These are phyloP conservation scores for Myocastor coypus DNA, from an alignment of 2,113 vertebrate genomes.

Conservation along the genomic window DNA sequence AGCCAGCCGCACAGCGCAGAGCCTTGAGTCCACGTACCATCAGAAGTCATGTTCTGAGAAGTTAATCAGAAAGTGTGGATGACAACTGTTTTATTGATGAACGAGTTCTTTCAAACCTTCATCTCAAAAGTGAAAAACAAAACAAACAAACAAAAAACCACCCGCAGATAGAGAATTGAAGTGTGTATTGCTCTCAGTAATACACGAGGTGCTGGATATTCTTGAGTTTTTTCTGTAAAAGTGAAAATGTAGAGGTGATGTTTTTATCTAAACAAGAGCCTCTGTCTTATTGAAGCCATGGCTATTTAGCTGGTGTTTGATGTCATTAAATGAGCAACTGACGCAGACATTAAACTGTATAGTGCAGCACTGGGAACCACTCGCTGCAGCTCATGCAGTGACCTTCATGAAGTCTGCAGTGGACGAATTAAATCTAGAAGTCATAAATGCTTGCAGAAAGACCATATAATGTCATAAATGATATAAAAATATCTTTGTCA, in stretches of 20 bases:
- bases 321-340: not conserved
- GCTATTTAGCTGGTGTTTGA: not conserved
- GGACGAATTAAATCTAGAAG: not conserved
- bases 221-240: not conserved
- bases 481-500: not conserved
- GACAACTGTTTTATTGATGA: not conserved
- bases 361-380: not conserved
- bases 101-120: not conserved
- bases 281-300: not conserved
- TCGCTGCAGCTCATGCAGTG: not conserved
- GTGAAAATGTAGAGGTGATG: not conserved
- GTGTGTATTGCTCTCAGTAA: not conserved
- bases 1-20: not conserved
- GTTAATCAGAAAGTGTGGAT: not conserved
- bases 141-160: not conserved
- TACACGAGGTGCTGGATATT: not conserved
- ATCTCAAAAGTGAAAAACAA: not conserved
- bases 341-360: not conserved
- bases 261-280: not conserved
- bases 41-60: not conserved
- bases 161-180: not conserved
- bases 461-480: not conserved
- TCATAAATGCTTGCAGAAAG: not conserved
- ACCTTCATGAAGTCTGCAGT: not conserved
- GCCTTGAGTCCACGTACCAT: accelerated